A percentile compares a stretch with the other conserved stretches of the same genome.
phyloP scores from a whole-genome alignment of 1,140 invertebrate genomes.

The Archegozetes longisetosus region DNA sequence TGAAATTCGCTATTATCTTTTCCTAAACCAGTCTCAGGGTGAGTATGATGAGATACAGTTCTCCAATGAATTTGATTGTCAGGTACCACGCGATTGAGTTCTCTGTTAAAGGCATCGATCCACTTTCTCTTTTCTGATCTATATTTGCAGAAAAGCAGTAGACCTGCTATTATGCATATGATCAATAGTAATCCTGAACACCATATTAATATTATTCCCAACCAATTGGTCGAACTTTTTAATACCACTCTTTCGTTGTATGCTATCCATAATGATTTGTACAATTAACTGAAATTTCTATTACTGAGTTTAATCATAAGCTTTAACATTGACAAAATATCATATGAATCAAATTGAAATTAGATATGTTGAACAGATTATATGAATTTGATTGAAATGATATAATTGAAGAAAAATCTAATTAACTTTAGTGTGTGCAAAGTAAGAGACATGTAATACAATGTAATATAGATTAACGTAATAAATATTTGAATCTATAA shows the following conservation, averaged over 20 bases:
- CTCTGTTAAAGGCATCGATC: conserved; percentile 1
- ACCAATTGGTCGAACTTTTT: neutral
- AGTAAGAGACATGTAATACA: no score
- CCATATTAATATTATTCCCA: neutral
- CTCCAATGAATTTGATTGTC: neutral
- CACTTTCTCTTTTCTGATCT: neutral
- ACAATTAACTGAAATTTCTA: no score
- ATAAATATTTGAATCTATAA: no score
- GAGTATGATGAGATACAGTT: neutral
- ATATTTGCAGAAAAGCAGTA: conserved; percentile 1
- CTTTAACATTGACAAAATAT: no score
- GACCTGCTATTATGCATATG: neutral
- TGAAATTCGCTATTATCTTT: neutral
- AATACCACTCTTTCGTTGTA: neutral
- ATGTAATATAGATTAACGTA: no score
- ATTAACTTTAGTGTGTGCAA: no score
- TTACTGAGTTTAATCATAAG: no score
- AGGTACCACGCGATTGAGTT: conserved; percentile 5
- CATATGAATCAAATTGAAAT: no score
- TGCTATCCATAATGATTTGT: no score
- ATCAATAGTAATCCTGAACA: neutral
- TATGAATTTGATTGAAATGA: no score
- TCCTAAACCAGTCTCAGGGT: neutral
- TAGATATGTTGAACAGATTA: no score
- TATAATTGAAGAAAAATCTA: no score